Evolutionary conservation across 2,113 vertebrate genomes (phyloP).

Genomic region (Pteronura brasiliensis): DNA sequence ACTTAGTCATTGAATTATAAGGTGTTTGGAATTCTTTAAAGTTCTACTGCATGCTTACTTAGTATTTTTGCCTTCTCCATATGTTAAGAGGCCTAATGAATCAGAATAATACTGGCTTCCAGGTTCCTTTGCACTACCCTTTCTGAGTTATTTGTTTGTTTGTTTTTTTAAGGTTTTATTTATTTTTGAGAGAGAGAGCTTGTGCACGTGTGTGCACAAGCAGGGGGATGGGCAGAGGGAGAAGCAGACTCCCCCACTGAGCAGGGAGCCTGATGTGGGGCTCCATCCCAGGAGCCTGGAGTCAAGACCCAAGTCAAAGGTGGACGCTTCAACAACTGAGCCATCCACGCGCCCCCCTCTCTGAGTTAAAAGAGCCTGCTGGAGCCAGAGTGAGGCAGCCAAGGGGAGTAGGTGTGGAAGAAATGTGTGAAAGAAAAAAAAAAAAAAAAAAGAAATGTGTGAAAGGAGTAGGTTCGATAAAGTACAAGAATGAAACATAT

Average conservation of each 20-base stretch:
- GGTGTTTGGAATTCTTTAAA: slow-evolving; percentile 39
- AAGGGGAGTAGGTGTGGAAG: not conserved
- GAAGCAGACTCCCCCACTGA: too few relatives aligned
- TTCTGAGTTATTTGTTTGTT: not conserved
- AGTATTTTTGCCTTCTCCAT: not conserved
- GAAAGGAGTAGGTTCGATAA: not conserved
- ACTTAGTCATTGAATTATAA: slow-evolving; percentile 21
- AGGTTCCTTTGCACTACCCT: not conserved
- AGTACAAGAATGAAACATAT: slow-evolving; percentile 5
- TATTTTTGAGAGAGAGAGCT: too few relatives aligned
- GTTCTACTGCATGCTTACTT: not conserved
- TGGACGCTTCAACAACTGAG: too few relatives aligned
- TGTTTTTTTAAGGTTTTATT: not conserved
- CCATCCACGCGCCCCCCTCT: not conserved
- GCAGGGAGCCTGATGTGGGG: too few relatives aligned
- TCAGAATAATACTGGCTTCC: not conserved
- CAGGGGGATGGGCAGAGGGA: too few relatives aligned
- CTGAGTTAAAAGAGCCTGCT: not conserved
- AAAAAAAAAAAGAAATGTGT: not conserved
- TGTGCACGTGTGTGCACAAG: too few relatives aligned
- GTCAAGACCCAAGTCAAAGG: too few relatives aligned
- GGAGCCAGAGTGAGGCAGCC: not conserved
- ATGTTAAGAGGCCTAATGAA: not conserved
- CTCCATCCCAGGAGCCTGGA: too few relatives aligned
- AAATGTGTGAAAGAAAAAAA: not conserved